Percentiles rank a stretch among this genome's conserved stretches.
These are phyloP conservation scores for Eristalis tenax DNA, from an alignment of 2,888 invertebrate species.

Conservation along the genomic window DNA sequence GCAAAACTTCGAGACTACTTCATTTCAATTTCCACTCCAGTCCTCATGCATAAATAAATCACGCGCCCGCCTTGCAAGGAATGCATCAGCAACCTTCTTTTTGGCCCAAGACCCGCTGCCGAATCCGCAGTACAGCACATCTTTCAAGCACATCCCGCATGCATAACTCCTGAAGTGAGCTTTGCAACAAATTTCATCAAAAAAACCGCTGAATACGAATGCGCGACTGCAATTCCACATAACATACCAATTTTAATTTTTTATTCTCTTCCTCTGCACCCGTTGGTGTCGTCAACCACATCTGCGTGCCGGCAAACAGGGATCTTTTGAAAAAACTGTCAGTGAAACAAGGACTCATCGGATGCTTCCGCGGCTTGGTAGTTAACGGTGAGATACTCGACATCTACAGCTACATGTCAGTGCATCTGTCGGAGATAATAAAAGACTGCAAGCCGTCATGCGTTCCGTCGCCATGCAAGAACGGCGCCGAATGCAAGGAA, in stretches of 20 bases:
- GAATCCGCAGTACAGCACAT: not conserved
- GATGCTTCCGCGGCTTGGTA: conserved; percentile 95
- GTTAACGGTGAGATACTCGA: conserved; percentile 95
- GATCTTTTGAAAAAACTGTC: conserved; percentile 91
- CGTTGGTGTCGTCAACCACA: not conserved
- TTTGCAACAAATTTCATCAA: conserved; percentile 45
- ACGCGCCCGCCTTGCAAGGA: not conserved
- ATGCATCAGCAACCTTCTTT: not conserved
- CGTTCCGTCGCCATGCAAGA: conserved; percentile 95
- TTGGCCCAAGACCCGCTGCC: not conserved
- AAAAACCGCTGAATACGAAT: conserved; percentile 7
- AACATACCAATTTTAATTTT: conserved; percentile 28
- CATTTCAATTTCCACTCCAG: not conserved
- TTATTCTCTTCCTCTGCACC: conserved; percentile 2
- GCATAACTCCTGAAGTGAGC: conserved; percentile 3
- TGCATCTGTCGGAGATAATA: conserved; percentile 94
- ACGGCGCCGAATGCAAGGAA: conserved; percentile 94
- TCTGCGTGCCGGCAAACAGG: conserved; percentile 81
- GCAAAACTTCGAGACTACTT: not conserved
- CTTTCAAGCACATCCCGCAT: not conserved
- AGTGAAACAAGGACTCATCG: conserved; percentile 94
- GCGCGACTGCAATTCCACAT: conserved; percentile 22
- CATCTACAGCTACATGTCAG: conserved; percentile 95
- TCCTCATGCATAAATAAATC: conserved; percentile 1
- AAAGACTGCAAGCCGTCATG: conserved; percentile 97